Conservation (phyloP, 2,113 vertebrate species). For the Zingel zingel region DNA sequence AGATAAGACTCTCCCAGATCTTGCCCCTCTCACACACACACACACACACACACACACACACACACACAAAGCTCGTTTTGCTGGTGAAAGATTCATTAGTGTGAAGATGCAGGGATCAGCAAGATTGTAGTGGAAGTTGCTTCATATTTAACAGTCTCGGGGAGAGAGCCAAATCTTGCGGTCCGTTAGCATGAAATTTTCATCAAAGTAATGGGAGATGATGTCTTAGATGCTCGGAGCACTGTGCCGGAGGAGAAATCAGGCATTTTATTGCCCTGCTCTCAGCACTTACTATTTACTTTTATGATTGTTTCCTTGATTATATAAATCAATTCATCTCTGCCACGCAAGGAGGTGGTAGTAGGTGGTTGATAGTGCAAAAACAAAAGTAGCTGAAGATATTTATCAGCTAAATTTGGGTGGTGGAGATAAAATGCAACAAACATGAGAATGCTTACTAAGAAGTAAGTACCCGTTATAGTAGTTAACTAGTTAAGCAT, state of each 20-base stretch:
- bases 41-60: slow-evolving; percentile 18
- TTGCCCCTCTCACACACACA: neutral
- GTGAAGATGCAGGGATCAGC: slow-evolving; percentile 77
- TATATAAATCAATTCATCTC: slow-evolving; percentile 54
- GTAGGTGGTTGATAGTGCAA: slow-evolving; percentile 16
- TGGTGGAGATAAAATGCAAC: neutral
- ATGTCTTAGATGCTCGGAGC: slow-evolving; percentile 61
- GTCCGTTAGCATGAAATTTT: slow-evolving; percentile 74
- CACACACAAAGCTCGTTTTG: slow-evolving; percentile 20
- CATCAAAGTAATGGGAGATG: slow-evolving; percentile 74
- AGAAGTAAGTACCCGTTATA: neutral
- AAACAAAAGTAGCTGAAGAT: neutral
- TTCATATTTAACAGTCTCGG: slow-evolving; percentile 78
- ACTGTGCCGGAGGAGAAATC: slow-evolving; percentile 46
- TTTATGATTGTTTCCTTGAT: slow-evolving; percentile 60
- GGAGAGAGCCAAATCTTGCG: slow-evolving; percentile 58
- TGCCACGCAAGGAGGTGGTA: slow-evolving; percentile 5
- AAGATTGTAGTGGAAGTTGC: slow-evolving; percentile 71
- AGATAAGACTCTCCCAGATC: slow-evolving; percentile 50
- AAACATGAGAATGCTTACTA: neutral
- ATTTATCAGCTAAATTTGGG: slow-evolving; percentile 24
- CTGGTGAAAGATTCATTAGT: slow-evolving; percentile 80
- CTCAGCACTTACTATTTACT: slow-evolving; percentile 59
- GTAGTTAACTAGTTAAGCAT: too few species aligned
- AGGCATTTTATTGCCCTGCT: slow-evolving; percentile 54